A percentile compares a stretch with the other conserved stretches of the same genome.
Evolutionary conservation across 2,888 invertebrate genomes (phyloP).

Genomic region (Clepsis dumicolana): DNA sequence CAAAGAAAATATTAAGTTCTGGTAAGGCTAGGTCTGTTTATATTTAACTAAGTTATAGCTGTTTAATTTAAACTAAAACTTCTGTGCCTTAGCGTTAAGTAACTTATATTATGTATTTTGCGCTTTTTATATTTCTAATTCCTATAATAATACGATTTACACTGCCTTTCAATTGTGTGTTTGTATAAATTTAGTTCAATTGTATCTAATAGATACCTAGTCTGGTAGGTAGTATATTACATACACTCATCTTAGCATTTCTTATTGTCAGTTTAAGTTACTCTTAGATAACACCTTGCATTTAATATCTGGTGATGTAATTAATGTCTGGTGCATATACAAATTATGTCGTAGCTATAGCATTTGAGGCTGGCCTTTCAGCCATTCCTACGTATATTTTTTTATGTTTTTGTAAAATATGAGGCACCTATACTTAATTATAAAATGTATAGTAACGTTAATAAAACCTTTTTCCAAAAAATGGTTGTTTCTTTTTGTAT

Average conservation of each 20-base stretch:
- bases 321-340: slow-evolving; percentile 1
- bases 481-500: slow-evolving; percentile 17
- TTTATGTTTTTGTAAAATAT: slow-evolving; percentile 51
- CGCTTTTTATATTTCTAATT: slow-evolving; percentile 15
- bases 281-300: slow-evolving; percentile 11
- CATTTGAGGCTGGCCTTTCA: slow-evolving; percentile 26
- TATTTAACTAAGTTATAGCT: slow-evolving; percentile 28
- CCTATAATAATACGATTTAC: slow-evolving; percentile 5
- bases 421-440: slow-evolving; percentile 75
- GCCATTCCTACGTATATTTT: slow-evolving; percentile 36
- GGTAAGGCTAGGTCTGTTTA: slow-evolving; percentile 36
- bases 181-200: slow-evolving; percentile 21
- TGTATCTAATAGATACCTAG: slow-evolving; percentile 31
- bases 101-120: slow-evolving; percentile 42
- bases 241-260: slow-evolving; percentile 3
- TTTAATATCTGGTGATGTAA: slow-evolving; percentile 22
- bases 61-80: slow-evolving; percentile 34
- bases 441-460: slow-evolving; percentile 49
- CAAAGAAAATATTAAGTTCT: slow-evolving; percentile 41
- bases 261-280: background rate
- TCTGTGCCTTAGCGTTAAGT: slow-evolving; percentile 38
- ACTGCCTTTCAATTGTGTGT: slow-evolving; percentile 31
- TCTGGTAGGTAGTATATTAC: slow-evolving; percentile 20
- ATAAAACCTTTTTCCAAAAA: slow-evolving; percentile 43
- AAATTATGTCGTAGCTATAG: slow-evolving; percentile 14